Conservation (phyloP, 2,797 vertebrate species). For the Pachyuromys duprasi region DNA sequence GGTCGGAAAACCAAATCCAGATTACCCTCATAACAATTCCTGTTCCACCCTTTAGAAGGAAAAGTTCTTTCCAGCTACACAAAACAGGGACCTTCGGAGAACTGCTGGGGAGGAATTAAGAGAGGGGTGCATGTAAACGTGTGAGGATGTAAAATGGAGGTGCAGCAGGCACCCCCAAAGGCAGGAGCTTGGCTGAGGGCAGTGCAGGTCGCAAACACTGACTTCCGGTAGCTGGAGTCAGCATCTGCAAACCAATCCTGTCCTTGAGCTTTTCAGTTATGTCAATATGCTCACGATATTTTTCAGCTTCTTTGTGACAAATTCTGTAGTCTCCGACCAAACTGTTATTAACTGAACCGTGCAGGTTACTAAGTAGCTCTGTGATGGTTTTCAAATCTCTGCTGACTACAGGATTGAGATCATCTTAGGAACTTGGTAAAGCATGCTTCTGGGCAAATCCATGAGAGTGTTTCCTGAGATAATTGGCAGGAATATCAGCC, state of each 20-base stretch:
- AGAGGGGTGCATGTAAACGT: neutral
- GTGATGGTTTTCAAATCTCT: neutral
- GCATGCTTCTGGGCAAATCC: neutral
- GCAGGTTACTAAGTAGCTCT: too few species aligned
- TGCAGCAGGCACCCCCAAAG: neutral
- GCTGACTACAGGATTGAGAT: neutral
- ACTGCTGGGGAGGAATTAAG: neutral
- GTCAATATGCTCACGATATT: neutral
- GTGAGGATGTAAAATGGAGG: neutral
- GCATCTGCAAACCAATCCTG: neutral
- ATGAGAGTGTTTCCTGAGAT: neutral
- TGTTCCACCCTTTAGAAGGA: neutral
- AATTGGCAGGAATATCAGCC: neutral
- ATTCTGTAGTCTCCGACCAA: neutral
- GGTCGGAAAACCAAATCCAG: neutral
- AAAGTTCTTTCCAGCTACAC: neutral
- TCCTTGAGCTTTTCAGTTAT: neutral
- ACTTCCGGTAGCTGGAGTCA: fast-evolving
- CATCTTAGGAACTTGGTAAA: neutral
- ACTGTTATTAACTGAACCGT: neutral
- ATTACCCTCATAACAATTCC: neutral
- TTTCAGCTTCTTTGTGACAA: neutral
- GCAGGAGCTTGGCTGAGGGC: neutral
- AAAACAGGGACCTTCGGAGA: neutral
- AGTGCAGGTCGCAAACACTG: neutral